Evolutionary conservation across 1,140 invertebrate species (phyloP).

Genomic region (Ctenoplectra terminalis): DNA sequence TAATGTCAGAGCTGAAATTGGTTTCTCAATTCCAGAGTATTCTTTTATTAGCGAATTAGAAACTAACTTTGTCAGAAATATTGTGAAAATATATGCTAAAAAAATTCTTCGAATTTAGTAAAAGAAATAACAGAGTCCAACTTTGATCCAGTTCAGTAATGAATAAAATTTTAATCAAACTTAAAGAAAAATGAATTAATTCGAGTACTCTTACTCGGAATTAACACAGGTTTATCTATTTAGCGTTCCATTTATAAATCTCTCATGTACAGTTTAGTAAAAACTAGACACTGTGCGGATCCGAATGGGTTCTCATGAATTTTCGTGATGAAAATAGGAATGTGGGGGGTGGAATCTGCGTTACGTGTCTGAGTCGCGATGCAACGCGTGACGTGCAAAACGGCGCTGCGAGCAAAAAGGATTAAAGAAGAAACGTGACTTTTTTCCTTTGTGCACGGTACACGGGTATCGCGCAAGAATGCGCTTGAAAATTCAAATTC

Average conservation of each 20-base stretch:
- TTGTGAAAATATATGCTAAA: too few relatives aligned
- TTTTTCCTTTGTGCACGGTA: slow-evolving; percentile 10
- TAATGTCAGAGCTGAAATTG: too few relatives aligned
- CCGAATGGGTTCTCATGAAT: neutral
- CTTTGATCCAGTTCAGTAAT: too few relatives aligned
- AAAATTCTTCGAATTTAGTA: too few relatives aligned
- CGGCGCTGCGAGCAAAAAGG: neutral
- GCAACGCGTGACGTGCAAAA: slow-evolving; percentile 20
- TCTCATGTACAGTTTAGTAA: too few relatives aligned
- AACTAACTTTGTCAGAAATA: too few relatives aligned
- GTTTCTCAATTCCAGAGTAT: too few relatives aligned
- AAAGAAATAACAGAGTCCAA: too few relatives aligned
- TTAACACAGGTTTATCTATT: neutral
- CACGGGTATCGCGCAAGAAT: neutral
- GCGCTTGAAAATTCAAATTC: slow-evolving; percentile 34
- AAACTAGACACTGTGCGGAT: neutral
- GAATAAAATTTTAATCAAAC: too few relatives aligned
- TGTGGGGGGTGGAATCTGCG: neutral
- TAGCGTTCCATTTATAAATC: neutral
- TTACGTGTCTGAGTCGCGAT: slow-evolving; percentile 15
- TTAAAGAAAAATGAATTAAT: too few relatives aligned
- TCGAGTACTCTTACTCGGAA: neutral
- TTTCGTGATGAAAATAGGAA: slow-evolving; percentile 30
- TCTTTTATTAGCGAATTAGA: too few relatives aligned
- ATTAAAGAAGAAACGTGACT: slow-evolving; percentile 30